Percentiles rank a stretch among this genome's conserved stretches.
Evolutionary conservation across 2,888 invertebrate genomes (phyloP).

Genomic region (Rhingia rostrata): DNA sequence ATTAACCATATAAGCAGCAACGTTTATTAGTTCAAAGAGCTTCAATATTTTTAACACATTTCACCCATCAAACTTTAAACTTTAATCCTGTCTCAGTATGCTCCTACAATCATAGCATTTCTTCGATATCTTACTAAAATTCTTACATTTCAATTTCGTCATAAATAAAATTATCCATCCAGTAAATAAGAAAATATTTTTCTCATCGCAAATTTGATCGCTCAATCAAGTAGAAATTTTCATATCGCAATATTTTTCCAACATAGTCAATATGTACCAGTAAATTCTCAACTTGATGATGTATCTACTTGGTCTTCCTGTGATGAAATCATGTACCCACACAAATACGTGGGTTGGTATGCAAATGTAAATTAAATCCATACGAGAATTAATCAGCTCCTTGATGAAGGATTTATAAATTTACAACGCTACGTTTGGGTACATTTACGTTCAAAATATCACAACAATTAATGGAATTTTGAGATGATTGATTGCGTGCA

Average conservation of each 20-base stretch:
- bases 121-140: background rate
- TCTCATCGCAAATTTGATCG: constrained; percentile 54
- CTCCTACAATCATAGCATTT: background rate
- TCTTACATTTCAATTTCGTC: constrained; percentile 41
- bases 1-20: no score
- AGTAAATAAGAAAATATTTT: constrained; percentile 56
- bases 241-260: constrained; percentile 34
- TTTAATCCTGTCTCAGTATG: constrained; percentile 2
- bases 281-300: constrained; percentile 1
- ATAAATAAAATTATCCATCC: constrained; percentile 35
- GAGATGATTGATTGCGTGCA: constrained; percentile 34
- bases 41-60: no score
- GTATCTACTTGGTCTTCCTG: constrained; percentile 2
- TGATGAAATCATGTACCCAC: background rate
- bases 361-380: constrained; percentile 29
- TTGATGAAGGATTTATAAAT: background rate
- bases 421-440: background rate
- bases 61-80: no score
- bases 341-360: background rate
- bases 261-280: constrained; percentile 11
- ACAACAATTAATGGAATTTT: constrained; percentile 29
- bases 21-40: no score
- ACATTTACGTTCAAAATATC: background rate
- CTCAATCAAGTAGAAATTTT: constrained; percentile 63
- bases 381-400: background rate